These are phyloP conservation scores for Drosophila cracens DNA, from an alignment of 2,888 invertebrate genomes.

Conservation along the genomic window DNA sequence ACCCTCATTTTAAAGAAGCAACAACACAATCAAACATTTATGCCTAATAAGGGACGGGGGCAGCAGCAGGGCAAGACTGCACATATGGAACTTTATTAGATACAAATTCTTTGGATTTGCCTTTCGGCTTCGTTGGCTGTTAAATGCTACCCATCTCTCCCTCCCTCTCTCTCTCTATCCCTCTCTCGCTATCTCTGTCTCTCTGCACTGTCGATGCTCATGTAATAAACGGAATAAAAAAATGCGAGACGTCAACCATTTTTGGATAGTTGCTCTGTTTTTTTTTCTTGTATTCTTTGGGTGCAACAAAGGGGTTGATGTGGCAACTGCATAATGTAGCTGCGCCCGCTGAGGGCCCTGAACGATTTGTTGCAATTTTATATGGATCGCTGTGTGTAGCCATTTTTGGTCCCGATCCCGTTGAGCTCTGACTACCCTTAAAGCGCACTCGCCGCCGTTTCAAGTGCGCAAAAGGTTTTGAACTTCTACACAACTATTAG, in stretches of 20 bases:
- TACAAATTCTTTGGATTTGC: slow-evolving; percentile 67
- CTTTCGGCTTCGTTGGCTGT: slow-evolving; percentile 42
- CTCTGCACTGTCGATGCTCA: slow-evolving; percentile 57
- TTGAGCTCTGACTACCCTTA: slow-evolving; percentile 53
- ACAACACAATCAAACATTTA: slow-evolving; percentile 69
- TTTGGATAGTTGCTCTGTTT: slow-evolving; percentile 71
- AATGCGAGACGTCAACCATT: slow-evolving; percentile 80
- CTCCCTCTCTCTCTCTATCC: neutral
- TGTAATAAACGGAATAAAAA: slow-evolving; percentile 27
- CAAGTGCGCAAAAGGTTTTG: slow-evolving; percentile 77
- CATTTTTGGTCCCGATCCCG: slow-evolving; percentile 64
- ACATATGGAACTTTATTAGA: slow-evolving; percentile 80
- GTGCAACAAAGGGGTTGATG: slow-evolving; percentile 68
- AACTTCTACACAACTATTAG: slow-evolving; percentile 14
- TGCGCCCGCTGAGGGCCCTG: slow-evolving; percentile 47
- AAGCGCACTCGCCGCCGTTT: slow-evolving; percentile 53
- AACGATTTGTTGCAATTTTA: slow-evolving; percentile 70
- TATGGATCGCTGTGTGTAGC: slow-evolving; percentile 64
- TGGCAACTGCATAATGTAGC: slow-evolving; percentile 19
- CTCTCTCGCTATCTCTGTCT: neutral
- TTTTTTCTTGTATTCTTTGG: slow-evolving; percentile 42
- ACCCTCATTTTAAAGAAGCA: slow-evolving; percentile 56
- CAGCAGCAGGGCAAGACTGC: slow-evolving; percentile 26
- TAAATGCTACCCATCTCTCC: slow-evolving; percentile 17
- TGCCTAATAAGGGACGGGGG: slow-evolving; percentile 64